Evolutionary conservation across 1,140 invertebrate genomes (phyloP).

Genomic region (Hylaeus anthracinus): DNA sequence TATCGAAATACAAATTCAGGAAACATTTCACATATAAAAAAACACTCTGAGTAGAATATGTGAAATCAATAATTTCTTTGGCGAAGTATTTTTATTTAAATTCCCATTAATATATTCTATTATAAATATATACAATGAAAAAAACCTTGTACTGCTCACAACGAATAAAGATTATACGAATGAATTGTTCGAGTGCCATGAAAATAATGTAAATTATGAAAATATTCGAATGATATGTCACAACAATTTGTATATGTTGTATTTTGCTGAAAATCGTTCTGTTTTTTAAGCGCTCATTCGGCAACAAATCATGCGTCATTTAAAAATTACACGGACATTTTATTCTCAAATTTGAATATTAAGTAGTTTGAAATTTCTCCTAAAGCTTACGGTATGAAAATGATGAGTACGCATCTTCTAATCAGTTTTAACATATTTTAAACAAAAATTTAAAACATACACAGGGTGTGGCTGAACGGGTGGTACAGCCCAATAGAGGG

Average conservation of each 20-base stretch:
- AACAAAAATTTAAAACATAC: too few species aligned
- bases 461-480: too few species aligned
- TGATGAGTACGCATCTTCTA: too few species aligned
- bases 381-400: too few species aligned
- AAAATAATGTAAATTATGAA: conserved; percentile 14
- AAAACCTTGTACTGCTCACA: neutral
- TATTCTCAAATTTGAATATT: too few species aligned
- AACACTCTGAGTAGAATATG: conserved; percentile 11
- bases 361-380: too few species aligned
- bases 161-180: conserved; percentile 16
- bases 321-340: too few species aligned
- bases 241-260: neutral
- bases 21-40: conserved; percentile 7
- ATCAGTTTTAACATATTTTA: too few species aligned
- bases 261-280: too few species aligned
- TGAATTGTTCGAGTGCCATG: conserved; percentile 43
- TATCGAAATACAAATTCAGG: neutral
- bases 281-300: too few species aligned
- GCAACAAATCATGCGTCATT: too few species aligned
- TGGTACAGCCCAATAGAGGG: too few species aligned
- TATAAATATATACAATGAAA: neutral
- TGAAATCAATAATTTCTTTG: conserved; percentile 19
- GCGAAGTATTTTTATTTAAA: conserved; percentile 8
- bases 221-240: conserved; percentile 19
- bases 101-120: neutral